Evolutionary conservation across 1,140 invertebrate species (phyloP), one percentile per base, ranked within the genome.

Genomic region (Papilio helenus): DNA sequence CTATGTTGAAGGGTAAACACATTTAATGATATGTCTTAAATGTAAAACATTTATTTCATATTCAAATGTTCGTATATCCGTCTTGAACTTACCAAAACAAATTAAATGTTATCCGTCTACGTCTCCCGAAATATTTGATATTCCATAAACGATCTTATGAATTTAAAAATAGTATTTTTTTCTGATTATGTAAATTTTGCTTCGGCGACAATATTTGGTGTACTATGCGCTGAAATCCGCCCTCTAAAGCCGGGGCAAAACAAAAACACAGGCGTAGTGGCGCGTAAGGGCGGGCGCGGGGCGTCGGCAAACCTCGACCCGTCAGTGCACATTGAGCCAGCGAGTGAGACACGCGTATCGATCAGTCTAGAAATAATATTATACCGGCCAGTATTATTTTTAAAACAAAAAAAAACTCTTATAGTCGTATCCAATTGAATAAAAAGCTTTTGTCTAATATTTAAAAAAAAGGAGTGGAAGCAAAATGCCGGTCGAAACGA

Each of bases 401-500:
- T 5, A 29, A 3, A 26, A 39, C 34, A 39, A 26, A 26, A 14
- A 26, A 3, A 61, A 29, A 3, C 20, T 10, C 1, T n/a, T 34
- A 68, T 74, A 23, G 9, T 10, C 44, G 12, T 44, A 39, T 71
- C 74, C 49, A 44, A 51, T 20, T 0, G 29, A 68, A 55, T n/a
- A 68, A 34, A 61, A 16, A 29, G 26, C 23, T 29, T 29, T 68
- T 68, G 12, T 68, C 61, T 29, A 65, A 5, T 5, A 10, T 29
- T 5, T 18, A 26, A 46, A 44, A 1, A 72, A 39, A 73, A 42
- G 16, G 42, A 71, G 29, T 76, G 65, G 20, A 61, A 79, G 26
- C 58, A 61, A 61, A 61, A 94, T 94, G 92, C 92, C 92, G 82
- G 92, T 92, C 81, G 92, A 94, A 90, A 94, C 92, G 73, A 94